Evolutionary conservation across 2,113 vertebrate species (phyloP).

Genomic region (Chionis minor): DNA sequence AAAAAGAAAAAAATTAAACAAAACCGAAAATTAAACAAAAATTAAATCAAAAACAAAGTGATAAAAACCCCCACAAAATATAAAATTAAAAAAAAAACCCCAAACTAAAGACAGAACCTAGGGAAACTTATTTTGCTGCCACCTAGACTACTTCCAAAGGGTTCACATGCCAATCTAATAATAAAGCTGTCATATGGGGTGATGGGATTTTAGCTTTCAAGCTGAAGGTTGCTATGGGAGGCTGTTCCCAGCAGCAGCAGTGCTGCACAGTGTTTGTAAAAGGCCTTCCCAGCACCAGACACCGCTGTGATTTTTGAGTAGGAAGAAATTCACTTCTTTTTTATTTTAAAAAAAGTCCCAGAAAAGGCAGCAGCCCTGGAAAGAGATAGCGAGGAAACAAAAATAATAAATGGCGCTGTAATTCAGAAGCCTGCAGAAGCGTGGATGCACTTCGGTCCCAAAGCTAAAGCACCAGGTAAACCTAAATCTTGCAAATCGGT

Average conservation of each 20-base stretch:
- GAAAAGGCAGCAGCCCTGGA: neutral
- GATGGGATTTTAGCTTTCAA: slow-evolving; percentile 30
- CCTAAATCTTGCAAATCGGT: neutral
- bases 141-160: neutral
- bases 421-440: neutral
- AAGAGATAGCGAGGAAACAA: neutral
- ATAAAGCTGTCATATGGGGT: slow-evolving; percentile 3
- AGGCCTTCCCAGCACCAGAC: slow-evolving; percentile 11
- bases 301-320: neutral
- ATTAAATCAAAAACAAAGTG: neutral
- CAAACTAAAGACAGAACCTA: neutral
- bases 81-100: neutral
- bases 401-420: neutral
- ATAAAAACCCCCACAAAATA: neutral
- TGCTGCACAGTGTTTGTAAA: neutral
- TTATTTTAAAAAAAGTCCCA: neutral
- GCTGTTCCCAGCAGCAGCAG: slow-evolving; percentile 25
- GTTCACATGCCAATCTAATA: slow-evolving; percentile 22
- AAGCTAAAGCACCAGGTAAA: neutral
- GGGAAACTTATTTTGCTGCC: neutral
- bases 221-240: slow-evolving; percentile 51
- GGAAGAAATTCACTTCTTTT: neutral
- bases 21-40: neutral
- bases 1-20: neutral
- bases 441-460: neutral